Base-by-base conservation (phyloP, 2,888 invertebrate species). In the Ptilodon capucinus region DNA sequence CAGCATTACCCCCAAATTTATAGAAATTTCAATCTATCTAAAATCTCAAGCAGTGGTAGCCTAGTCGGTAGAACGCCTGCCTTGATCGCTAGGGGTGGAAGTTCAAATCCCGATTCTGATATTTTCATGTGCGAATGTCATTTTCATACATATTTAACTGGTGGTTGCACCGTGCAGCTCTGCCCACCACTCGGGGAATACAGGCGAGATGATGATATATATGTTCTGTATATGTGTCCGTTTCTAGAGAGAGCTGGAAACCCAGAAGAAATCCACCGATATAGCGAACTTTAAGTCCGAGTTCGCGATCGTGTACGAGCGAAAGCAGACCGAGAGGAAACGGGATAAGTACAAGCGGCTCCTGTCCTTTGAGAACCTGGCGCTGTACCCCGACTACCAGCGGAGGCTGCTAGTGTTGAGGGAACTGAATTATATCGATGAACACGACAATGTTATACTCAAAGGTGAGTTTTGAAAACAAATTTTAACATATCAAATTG, bases 301-400 rank as follows among this genome's bases (percentile, higher is more conserved):
- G 83, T 97, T 97, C 73, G 91, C 92, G 1, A 87, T 92, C 21
- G 95, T 97, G 0, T 96, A 94, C 74, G 93, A 94, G 60, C 92
- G 95, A n/a, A 94, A 94, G 59, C 92, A 94, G 57, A 83, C 98
- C 1, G 95, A 96, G 71, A 88, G 93, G 21, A 92, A 94, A 52
- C 93, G 92, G 54, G 93, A 92, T 54, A 92, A 94, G 56, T 92
- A 98, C 54, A 93, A 95, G 63, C 94, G 93, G 52, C 89, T 95
- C 51, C 91, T 98, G 38, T 98, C 98, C 0, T 95, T 95, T 48
- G 95, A 97, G 74, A 97, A 95, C 76, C 92, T 99, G 44, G 93
- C 94, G 0, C 91, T 98, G 0, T 96, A 97, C 80, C 97, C 97
- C 0, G 98, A 99, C 69, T 99, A 99, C 79, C 93, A 95, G 64